Evolutionary conservation across 2,797 vertebrate genomes (phyloP).

Genomic region (Macroramphosus scolopax): DNA sequence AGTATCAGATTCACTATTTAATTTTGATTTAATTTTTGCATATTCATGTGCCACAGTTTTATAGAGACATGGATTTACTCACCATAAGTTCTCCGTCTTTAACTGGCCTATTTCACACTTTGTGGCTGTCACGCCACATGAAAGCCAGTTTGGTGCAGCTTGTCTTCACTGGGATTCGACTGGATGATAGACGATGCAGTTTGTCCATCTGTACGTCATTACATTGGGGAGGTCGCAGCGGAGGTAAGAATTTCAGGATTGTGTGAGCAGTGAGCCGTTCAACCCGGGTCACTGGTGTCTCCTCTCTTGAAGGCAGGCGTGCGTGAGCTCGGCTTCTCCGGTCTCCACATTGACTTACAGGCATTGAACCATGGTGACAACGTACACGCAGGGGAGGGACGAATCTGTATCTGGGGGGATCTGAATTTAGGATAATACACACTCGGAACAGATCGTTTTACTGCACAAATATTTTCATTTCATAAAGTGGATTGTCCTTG

Average conservation of each 20-base stretch:
- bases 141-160: too few species aligned
- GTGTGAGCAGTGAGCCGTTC: slow-evolving; percentile 40
- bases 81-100: slow-evolving; percentile 5
- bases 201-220: background rate
- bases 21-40: slow-evolving; percentile 9
- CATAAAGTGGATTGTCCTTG: too few species aligned
- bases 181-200: too few species aligned
- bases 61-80: slow-evolving; percentile 6
- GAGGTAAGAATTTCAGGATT: slow-evolving; percentile 23
- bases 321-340: slow-evolving; percentile 3
- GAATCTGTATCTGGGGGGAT: too few species aligned
- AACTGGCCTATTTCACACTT: slow-evolving; percentile 30
- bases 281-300: slow-evolving; percentile 50
- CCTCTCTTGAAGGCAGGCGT: slow-evolving; percentile 23
- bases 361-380: slow-evolving; percentile 28
- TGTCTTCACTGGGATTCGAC: too few species aligned
- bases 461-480: too few species aligned
- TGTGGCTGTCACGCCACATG: slow-evolving; percentile 13
- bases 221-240: background rate
- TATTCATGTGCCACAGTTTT: slow-evolving; percentile 1
- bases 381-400: background rate
- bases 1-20: slow-evolving; percentile 9
- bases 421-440: too few species aligned
- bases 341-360: slow-evolving; percentile 8
- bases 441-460: too few species aligned